phyloP scores from a whole-genome alignment of 2,113 vertebrate genomes.

The Uria aalge region DNA sequence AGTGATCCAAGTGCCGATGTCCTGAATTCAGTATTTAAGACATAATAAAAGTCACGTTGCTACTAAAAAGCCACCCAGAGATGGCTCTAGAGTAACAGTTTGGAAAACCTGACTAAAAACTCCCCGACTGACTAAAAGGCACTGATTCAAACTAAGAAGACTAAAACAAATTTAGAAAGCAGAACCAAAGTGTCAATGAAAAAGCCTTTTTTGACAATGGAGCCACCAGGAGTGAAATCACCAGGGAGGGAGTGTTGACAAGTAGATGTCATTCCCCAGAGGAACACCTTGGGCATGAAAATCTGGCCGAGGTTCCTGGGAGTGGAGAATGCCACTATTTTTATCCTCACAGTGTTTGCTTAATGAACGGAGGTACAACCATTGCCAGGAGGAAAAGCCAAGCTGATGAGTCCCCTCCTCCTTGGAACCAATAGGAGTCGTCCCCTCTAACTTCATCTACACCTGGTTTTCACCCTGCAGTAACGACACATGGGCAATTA shows the following conservation, averaged over 20 bases:
- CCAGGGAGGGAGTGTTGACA: background rate
- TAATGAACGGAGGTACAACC: background rate
- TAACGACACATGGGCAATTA: background rate
- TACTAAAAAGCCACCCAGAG: slow-evolving; percentile 8
- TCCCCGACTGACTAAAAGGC: background rate
- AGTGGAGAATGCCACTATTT: background rate
- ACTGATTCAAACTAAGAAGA: background rate
- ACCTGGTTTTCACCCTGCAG: background rate
- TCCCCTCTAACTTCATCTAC: background rate
- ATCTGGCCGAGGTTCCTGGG: background rate
- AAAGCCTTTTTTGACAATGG: background rate
- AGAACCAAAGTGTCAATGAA: background rate
- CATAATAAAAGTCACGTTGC: background rate
- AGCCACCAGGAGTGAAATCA: background rate
- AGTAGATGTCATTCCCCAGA: background rate
- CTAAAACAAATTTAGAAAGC: background rate
- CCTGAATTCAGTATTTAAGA: background rate
- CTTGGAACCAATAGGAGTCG: background rate
- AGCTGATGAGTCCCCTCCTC: background rate
- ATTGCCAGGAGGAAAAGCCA: background rate
- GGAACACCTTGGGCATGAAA: background rate
- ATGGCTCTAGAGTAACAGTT: slow-evolving; percentile 20
- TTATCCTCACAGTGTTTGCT: background rate
- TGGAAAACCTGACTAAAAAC: background rate
- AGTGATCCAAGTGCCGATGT: background rate